Percentiles rank a stretch among this genome's conserved stretches.
Conservation (phyloP, 2,797 vertebrate genomes). For the Takifugu rubripes region DNA sequence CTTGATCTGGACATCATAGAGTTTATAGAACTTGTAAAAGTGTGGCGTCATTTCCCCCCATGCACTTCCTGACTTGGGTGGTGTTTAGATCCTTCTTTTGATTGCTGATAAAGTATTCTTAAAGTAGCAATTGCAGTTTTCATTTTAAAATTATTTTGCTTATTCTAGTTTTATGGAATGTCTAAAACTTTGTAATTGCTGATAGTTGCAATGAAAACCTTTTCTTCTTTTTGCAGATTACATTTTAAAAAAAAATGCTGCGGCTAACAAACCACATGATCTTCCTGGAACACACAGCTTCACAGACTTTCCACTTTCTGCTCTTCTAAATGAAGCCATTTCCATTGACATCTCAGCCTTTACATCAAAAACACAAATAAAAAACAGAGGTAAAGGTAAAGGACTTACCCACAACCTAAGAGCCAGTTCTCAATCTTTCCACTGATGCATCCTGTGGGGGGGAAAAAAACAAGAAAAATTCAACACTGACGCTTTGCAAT, state of each 20-base stretch:
- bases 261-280: neutral
- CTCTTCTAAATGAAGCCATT: conserved; percentile 22
- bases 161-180: neutral
- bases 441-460: conserved; percentile 79
- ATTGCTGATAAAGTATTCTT: too few species aligned
- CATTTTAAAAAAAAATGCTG: conserved; percentile 8
- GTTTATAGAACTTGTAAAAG: conserved; percentile 2
- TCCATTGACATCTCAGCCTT: conserved; percentile 35
- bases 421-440: conserved; percentile 88
- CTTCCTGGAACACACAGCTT: conserved; percentile 58
- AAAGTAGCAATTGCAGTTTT: too few species aligned
- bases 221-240: too few species aligned
- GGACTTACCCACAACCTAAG: conserved; percentile 83
- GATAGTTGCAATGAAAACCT: too few species aligned
- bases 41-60: neutral
- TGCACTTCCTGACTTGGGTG: too few species aligned
- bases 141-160: neutral
- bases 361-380: conserved; percentile 12
- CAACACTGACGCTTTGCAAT: conserved; percentile 7
- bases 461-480: conserved; percentile 15
- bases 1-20: neutral
- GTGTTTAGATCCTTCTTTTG: neutral
- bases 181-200: conserved; percentile 1
- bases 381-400: conserved; percentile 10
- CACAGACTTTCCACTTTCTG: conserved; percentile 46